phyloP scores from a whole-genome alignment of 2,888 invertebrate species.

The Aricia artaxerxes region DNA sequence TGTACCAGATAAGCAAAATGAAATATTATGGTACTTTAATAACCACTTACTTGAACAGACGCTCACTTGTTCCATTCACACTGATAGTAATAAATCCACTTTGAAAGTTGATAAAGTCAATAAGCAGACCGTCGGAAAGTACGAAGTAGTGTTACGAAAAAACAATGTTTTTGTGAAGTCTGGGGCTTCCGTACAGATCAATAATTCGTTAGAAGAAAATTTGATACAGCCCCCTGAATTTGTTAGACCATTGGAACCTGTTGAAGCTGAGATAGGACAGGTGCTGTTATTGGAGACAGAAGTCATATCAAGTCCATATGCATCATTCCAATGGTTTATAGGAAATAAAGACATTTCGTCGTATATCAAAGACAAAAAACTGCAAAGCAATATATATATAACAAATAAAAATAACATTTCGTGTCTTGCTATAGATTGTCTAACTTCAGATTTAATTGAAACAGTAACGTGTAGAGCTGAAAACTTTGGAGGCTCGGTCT shows the following conservation, averaged over 20 bases:
- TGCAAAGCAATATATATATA: constrained; percentile 84
- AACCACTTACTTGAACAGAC: constrained; percentile 86
- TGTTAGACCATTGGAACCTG: constrained; percentile 85
- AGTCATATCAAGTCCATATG: constrained; percentile 88
- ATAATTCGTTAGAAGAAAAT: constrained; percentile 80
- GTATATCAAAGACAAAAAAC: constrained; percentile 77
- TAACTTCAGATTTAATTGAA: constrained; percentile 85
- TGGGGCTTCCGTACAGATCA: constrained; percentile 90
- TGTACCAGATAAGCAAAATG: constrained; percentile 85
- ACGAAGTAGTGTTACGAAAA: constrained; percentile 90
- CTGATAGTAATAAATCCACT: constrained; percentile 82
- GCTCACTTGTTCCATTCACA: constrained; percentile 81
- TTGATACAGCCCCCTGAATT: constrained; percentile 86
- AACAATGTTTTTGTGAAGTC: constrained; percentile 88
- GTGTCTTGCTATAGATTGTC: constrained; percentile 87
- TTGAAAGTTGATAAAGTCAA: constrained; percentile 84
- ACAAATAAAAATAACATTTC: constrained; percentile 87
- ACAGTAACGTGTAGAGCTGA: constrained; percentile 93
- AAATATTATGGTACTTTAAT: constrained; percentile 92
- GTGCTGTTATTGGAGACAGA: constrained; percentile 88
- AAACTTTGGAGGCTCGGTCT: constrained; percentile 93
- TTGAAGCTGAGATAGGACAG: constrained; percentile 85
- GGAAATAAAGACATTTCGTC: constrained; percentile 85
- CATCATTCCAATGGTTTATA: constrained; percentile 93
- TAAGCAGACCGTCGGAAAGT: constrained; percentile 91